These are phyloP conservation scores for Pseudomyrmex dendroicus DNA, from an alignment of 1,140 invertebrate species.

Conservation along the genomic window DNA sequence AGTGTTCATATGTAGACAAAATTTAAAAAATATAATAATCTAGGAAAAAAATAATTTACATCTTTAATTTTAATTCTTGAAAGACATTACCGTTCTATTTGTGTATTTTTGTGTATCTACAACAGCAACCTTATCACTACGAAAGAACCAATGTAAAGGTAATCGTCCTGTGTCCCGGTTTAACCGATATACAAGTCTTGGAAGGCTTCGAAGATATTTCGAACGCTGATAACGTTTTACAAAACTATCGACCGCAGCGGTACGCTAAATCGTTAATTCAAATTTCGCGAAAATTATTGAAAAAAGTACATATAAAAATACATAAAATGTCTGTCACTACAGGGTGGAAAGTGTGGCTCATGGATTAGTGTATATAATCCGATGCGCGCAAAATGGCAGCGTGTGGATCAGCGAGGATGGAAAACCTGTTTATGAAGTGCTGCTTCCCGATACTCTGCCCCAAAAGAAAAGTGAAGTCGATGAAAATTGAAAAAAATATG, in stretches of 20 bases:
- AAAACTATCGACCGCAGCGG: constrained; percentile 68
- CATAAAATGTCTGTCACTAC: constrained; percentile 55
- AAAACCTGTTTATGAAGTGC: constrained; percentile 85
- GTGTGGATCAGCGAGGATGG: constrained; percentile 85
- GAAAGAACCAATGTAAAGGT: constrained; percentile 83
- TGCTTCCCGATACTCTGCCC: constrained; percentile 79
- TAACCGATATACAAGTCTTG: constrained; percentile 76
- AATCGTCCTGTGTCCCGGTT: constrained; percentile 82
- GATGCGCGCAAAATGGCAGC: constrained; percentile 84
- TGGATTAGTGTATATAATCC: constrained; percentile 84
- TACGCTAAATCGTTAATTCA: constrained; percentile 15
- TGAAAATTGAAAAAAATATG: not conserved
- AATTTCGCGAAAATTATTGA: too few species aligned
- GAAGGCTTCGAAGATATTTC: constrained; percentile 61
- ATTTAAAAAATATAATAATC: not conserved
- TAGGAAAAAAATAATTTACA: not conserved
- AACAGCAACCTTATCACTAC: constrained; percentile 82
- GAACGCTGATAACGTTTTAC: constrained; percentile 47
- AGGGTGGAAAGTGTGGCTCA: constrained; percentile 84
- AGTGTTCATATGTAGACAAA: constrained; percentile 39
- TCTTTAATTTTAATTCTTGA: too few species aligned
- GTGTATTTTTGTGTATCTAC: constrained; percentile 50
- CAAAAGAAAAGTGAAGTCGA: constrained; percentile 55
- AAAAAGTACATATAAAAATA: not conserved
- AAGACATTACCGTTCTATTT: too few species aligned